Base-by-base conservation (phyloP, 2,888 invertebrate species). In the Gymnosoma rotundatum region DNA sequence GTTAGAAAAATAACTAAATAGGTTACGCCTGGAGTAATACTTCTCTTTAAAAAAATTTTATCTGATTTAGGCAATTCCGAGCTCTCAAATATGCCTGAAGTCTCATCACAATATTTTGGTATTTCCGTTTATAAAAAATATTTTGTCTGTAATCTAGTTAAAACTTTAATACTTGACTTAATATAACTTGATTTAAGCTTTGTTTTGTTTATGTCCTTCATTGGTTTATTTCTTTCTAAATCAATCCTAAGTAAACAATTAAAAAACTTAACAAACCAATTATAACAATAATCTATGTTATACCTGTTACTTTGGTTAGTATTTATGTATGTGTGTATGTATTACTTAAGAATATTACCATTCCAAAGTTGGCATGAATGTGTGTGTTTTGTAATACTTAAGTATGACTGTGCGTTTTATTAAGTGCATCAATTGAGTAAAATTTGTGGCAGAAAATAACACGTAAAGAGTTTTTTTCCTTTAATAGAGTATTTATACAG, bases 191-290 rank as follows among this genome's bases (percentile, higher is more conserved):
- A 10, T 25, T 64, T 25, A 8, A 48, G 36, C 25, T 45, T 25
- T 2, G 45, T n/a, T 48, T 48, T 10, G 18, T 48, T 64, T 48
- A 14, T n/a, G 25, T 52, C 8, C 45, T 12, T 16, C 2, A 25
- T 48, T 60, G n/a, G 0, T 36, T 58, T 25, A 25, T 25, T n/a
- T 25, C 25, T 25, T 48, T 3, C 12, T 56, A 20, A 69, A 61
- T 10, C 61, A 54, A 18, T 61, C 45, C 60, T 36, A 70, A 61
- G 54, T 70, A 63, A 78, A 78, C 36, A 63, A 48, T 18, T 45
- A n/a, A n/a, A n/a, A n/a, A n/a, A 2, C 21, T 36, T 63, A 54
- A 70, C 54, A 61, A 14, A 63, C n/a, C 42, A 78, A 78, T 78
- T 78, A 69, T 61, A 16, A 54, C 42, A 32, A 54, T 61, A 9